Evolutionary conservation across 37 sponge, comb jelly and placozoan genomes (phyloP).

Genomic region (Chondrilla cf. caribensis): DNA sequence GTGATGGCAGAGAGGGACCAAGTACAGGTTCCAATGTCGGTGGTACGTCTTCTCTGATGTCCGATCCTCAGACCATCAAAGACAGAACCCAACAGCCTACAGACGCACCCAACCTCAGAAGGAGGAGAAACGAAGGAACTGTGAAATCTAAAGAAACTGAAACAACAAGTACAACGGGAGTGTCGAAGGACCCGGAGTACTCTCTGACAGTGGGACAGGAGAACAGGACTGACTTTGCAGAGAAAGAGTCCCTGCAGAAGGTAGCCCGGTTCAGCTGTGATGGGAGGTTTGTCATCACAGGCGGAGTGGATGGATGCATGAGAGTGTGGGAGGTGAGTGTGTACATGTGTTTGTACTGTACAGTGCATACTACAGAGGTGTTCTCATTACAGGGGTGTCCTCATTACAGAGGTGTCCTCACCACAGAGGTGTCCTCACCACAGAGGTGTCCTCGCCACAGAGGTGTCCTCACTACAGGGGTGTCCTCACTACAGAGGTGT

Average conservation of each 20-base stretch:
- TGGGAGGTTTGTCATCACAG: constrained; percentile 54
- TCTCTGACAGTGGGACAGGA: neutral
- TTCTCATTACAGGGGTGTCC: no score
- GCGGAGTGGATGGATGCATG: constrained; percentile 58
- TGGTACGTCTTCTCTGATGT: neutral
- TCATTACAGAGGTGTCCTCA: no score
- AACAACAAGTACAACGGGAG: neutral
- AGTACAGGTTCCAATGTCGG: no score
- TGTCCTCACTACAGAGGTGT: no score
- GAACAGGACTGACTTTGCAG: constrained; percentile 43
- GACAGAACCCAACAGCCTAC: no score
- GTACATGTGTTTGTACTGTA: neutral
- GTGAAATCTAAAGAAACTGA: neutral
- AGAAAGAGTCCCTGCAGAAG: constrained; percentile 40
- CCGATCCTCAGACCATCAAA: no score
- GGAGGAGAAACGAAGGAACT: neutral
- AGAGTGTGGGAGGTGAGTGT: constrained; percentile 69
- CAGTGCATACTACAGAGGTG: no score
- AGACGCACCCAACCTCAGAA: neutral
- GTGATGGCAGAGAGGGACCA: no score
- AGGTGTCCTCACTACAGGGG: no score
- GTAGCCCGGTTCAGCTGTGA: constrained; percentile 50
- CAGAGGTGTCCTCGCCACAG: no score
- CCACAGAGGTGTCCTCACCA: no score
- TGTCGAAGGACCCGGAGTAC: neutral